Conservation (phyloP, 2,888 invertebrate species). For the Clanis bilineata region DNA sequence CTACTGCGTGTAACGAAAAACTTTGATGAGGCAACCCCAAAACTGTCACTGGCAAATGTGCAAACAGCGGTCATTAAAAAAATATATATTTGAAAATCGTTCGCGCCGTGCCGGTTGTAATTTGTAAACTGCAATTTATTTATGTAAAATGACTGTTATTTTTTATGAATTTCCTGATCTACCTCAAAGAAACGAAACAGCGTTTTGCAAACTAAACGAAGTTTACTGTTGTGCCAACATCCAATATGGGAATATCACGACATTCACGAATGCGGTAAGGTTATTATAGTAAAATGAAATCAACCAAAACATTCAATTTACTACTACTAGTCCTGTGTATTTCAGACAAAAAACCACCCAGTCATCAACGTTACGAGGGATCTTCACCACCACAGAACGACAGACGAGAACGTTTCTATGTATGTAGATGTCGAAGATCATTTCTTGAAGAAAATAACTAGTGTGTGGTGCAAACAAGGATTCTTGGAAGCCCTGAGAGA, state of each 20-base stretch:
- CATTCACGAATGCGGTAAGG: conserved; percentile 83
- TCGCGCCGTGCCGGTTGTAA: conserved; percentile 34
- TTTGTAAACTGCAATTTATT: conserved; percentile 20
- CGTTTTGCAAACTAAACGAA: conserved; percentile 85
- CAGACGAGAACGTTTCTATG: conserved; percentile 82
- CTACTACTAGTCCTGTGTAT: conserved; percentile 16
- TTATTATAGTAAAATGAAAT: conserved; percentile 41
- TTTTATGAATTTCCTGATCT: conserved; percentile 78
- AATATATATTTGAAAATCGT: conserved; percentile 22
- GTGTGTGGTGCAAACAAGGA: conserved; percentile 90
- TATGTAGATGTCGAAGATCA: conserved; percentile 85
- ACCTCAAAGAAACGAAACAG: conserved; percentile 76
- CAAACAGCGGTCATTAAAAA: background rate
- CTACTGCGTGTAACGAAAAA: no score
- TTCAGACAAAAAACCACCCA: conserved; percentile 86
- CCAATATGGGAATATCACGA: conserved; percentile 79
- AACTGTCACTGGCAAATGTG: background rate
- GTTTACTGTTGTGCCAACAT: conserved; percentile 82
- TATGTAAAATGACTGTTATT: conserved; percentile 68
- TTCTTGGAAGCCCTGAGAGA: conserved; percentile 85
- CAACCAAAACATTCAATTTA: conserved; percentile 11
- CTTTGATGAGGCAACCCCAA: background rate
- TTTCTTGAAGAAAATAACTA: conserved; percentile 87
- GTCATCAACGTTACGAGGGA: conserved; percentile 86
- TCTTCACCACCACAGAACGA: conserved; percentile 79